A percentile compares a stretch with the other conserved stretches of the same genome.
Evolutionary conservation across 2,888 invertebrate genomes (phyloP).

Genomic region (Machimus atricapillus): DNA sequence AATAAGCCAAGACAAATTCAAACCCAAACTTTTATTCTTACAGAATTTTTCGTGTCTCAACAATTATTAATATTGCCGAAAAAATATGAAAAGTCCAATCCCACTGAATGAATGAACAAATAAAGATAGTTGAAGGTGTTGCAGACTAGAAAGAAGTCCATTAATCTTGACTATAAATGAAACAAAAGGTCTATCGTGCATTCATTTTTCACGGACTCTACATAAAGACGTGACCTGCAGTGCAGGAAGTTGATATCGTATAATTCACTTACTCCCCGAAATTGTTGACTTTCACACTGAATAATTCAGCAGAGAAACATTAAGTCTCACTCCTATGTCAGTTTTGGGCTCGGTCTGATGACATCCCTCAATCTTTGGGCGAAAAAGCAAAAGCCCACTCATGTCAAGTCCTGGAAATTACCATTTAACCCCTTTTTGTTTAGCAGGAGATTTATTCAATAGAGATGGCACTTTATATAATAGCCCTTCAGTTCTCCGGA

Average conservation of each 20-base stretch:
- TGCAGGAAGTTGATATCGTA: slow-evolving; percentile 6
- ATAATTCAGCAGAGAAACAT: slow-evolving; percentile 30
- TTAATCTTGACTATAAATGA: not conserved
- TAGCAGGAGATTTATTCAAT: slow-evolving; percentile 46
- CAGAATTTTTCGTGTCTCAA: no score
- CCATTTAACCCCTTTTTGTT: slow-evolving; percentile 48
- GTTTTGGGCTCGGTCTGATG: not conserved
- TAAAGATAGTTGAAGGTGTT: not conserved
- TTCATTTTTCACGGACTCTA: not conserved
- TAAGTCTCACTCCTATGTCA: not conserved
- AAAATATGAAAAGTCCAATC: not conserved
- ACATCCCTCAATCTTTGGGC: slow-evolving; percentile 13
- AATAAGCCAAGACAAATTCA: no score
- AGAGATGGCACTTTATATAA: slow-evolving; percentile 44
- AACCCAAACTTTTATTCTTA: no score
- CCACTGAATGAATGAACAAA: not conserved
- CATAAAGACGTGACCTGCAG: not conserved
- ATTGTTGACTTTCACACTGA: slow-evolving; percentile 28
- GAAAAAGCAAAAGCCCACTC: slow-evolving; percentile 40
- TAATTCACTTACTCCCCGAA: slow-evolving; percentile 15
- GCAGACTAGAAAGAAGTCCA: not conserved
- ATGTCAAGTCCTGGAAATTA: slow-evolving; percentile 47
- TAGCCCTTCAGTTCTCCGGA: slow-evolving; percentile 19
- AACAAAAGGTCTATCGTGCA: not conserved
- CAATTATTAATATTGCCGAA: no score